A percentile compares a stretch with the other conserved stretches of the same genome.
Evolutionary conservation across 2,888 invertebrate genomes (phyloP).

Genomic region (Cremastobaeus sp.): DNA sequence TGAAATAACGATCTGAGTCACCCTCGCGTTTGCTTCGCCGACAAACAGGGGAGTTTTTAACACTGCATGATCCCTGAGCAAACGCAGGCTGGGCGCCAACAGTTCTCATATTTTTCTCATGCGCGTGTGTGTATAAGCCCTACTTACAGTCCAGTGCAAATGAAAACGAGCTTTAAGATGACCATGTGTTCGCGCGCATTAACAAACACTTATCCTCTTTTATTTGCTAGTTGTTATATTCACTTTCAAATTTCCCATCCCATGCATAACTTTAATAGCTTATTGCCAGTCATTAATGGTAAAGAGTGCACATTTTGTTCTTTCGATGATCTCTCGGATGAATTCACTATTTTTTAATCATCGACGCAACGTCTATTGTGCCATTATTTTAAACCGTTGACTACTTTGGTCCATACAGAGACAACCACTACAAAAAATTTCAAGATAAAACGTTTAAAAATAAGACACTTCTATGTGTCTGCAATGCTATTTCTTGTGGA

Average conservation of each 20-base stretch:
- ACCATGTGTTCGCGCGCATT: constrained; percentile 48
- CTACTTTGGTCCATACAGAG: no score
- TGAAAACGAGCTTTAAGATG: constrained; percentile 49
- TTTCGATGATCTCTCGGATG: no score
- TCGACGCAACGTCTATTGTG: no score
- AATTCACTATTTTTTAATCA: no score
- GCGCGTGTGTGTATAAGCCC: constrained; percentile 49
- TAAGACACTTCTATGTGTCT: no score
- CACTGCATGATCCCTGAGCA: constrained; percentile 77
- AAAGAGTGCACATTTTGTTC: no score
- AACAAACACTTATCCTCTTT: constrained; percentile 18
- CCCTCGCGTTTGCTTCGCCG: constrained; percentile 70
- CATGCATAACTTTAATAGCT: no score
- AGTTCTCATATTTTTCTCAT: constrained; percentile 64
- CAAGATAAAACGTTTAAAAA: no score
- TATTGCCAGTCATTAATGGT: no score
- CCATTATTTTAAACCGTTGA: no score
- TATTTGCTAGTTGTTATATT: constrained; percentile 13
- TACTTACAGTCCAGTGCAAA: constrained; percentile 36
- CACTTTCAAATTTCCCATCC: neutral
- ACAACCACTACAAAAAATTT: no score
- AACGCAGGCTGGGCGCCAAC: constrained; percentile 71
- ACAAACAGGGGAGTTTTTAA: constrained; percentile 78
- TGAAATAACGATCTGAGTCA: constrained; percentile 77
- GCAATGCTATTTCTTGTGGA: no score